Evolutionary conservation across 2,888 invertebrate genomes (phyloP).

Genomic region (Archips xylosteana): DNA sequence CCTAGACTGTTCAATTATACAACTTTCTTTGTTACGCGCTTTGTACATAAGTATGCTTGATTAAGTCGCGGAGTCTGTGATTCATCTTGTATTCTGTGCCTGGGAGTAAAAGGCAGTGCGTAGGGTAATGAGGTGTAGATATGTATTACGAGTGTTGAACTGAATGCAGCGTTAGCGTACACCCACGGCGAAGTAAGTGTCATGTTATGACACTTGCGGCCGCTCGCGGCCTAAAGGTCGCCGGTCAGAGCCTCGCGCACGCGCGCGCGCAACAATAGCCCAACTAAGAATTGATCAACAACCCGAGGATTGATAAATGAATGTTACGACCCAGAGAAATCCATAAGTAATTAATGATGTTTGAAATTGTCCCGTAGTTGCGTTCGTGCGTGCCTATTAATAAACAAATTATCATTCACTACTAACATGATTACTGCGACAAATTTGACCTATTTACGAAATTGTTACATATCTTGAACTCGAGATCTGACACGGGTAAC

Average conservation of each 20-base stretch:
- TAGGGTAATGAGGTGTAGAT: conserved; percentile 41
- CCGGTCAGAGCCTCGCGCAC: background rate
- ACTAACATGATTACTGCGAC: conserved; percentile 42
- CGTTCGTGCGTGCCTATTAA: conserved; percentile 7
- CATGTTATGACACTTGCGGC: conserved; percentile 32
- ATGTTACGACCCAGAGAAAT: conserved; percentile 28
- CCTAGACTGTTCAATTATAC: conserved; percentile 14
- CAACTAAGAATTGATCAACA: conserved; percentile 36
- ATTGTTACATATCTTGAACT: conserved; percentile 45
- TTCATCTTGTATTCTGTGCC: background rate
- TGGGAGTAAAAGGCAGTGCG: conserved; percentile 26
- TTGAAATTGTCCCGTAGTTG: conserved; percentile 24
- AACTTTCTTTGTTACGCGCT: conserved; percentile 21
- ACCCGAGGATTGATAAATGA: conserved; percentile 38
- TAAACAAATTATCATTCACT: conserved; percentile 15
- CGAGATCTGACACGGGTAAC: conserved; percentile 47
- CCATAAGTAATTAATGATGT: conserved; percentile 34
- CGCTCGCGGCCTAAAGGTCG: conserved; percentile 26
- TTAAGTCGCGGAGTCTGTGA: background rate
- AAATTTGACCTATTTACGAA: conserved; percentile 48
- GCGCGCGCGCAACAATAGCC: conserved; percentile 28
- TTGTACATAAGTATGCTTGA: background rate
- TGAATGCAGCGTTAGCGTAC: conserved; percentile 15
- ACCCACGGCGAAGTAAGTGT: conserved; percentile 25
- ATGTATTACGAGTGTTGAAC: conserved; percentile 18